Base-by-base conservation (phyloP, 2,113 vertebrate species). In the Hiodon alosoides region DNA sequence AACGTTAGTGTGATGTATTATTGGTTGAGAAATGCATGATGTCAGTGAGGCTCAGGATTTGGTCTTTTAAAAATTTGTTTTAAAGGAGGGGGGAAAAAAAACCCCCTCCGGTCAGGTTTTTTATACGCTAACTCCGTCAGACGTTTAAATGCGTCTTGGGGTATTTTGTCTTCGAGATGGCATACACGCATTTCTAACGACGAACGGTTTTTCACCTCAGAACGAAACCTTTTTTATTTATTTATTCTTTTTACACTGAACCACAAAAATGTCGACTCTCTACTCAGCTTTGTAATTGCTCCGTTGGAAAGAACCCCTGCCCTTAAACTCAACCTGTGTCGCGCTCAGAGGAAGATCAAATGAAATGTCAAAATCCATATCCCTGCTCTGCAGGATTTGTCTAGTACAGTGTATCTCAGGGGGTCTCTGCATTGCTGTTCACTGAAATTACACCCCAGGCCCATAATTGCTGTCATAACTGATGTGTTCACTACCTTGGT, bases 251-350 rank as follows among this genome's bases (percentile, higher is more conserved):
- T 77, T 48, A 86, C 81, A 82, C 53, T 51, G 4, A 82, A 72
- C 71, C 75, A 78, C 60, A 81, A 57, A 51, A 60, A 31, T n/a
- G 3, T 46, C 31, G 0, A 31, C 31, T 31, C 31, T 31, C 3
- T 78, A 74, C 31, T 31, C 31, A 80, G 50, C 80, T 65, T 14
- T 48, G 31, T 31, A 31, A 31, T 31, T 4, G 31, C 69, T 10
- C 31, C 4, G 6, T 52, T 69, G 14, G 31, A 65, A 67, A 72
- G 46, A 79, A 79, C 85, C 84, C 82, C 80, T 81, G 83, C 87
- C 90, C 90, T 91, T 91, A 90, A 89, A 70, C 16, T 83, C 7
- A 53, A 81, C 85, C 81, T 74, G 72, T 48, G 50, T 58, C 79
- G 9, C 31, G 69, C 58, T 69, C 67, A 54, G 73, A 58, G 72